Evolutionary conservation across 2,888 invertebrate species (phyloP).

Genomic region (Synergus japonicus): DNA sequence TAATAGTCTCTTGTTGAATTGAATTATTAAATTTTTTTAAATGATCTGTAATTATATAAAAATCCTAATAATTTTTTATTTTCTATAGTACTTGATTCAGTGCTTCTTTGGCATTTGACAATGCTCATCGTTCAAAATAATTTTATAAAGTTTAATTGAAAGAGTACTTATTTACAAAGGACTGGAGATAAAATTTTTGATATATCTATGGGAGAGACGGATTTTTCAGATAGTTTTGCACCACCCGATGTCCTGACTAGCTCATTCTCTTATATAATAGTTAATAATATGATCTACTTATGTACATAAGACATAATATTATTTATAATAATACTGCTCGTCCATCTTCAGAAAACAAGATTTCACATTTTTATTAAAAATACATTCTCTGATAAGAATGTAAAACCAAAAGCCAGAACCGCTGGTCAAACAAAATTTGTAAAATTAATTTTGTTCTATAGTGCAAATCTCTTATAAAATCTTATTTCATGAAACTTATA

Average conservation of each 20-base stretch:
- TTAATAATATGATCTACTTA: conserved; percentile 4
- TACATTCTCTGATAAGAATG: no score
- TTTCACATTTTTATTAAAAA: neutral
- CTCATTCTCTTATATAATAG: neutral
- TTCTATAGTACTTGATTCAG: neutral
- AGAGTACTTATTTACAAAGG: conserved; percentile 33
- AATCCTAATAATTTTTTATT: neutral
- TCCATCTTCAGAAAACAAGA: conserved; percentile 20
- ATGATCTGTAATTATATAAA: neutral
- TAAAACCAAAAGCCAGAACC: no score
- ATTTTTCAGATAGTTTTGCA: neutral
- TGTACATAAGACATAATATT: conserved; percentile 21
- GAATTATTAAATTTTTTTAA: neutral
- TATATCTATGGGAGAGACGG: neutral
- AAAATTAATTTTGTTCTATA: neutral
- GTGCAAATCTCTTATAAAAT: neutral
- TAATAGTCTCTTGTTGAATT: neutral
- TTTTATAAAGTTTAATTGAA: neutral
- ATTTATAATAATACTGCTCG: conserved; percentile 36
- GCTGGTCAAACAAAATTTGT: neutral
- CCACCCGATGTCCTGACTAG: neutral
- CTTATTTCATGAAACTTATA: neutral
- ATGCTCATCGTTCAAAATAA: neutral
- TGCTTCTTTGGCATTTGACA: conserved; percentile 20
- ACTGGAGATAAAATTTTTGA: neutral